Conservation (phyloP, 1,140 invertebrate genomes). For the Penaeus vannamei region DNA sequence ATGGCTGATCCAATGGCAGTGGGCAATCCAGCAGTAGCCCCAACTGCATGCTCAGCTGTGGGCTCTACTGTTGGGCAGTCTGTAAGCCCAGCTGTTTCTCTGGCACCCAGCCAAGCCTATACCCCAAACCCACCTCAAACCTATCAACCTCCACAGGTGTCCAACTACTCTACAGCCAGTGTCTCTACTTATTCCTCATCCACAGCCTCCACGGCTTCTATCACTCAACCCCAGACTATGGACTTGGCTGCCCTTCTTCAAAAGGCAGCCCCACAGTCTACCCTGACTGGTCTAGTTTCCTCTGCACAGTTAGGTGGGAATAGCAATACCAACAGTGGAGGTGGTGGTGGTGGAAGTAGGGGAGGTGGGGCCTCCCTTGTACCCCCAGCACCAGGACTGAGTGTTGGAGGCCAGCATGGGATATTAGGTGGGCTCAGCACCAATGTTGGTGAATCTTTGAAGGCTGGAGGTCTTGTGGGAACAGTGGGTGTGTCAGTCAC, state of each 20-base stretch:
- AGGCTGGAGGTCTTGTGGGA: constrained; percentile 57
- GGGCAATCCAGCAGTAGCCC: constrained; percentile 42
- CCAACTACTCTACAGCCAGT: constrained; percentile 26
- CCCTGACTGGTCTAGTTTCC: constrained; percentile 61
- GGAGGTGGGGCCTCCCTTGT: constrained; percentile 53
- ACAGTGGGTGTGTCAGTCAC: constrained; percentile 54
- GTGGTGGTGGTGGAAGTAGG: constrained; percentile 50
- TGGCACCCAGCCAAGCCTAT: constrained; percentile 44
- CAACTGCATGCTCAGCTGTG: too few relatives aligned
- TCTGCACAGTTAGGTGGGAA: constrained; percentile 43
- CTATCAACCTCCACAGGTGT: constrained; percentile 34
- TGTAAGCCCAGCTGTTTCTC: constrained; percentile 44
- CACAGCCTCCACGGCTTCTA: constrained; percentile 56
- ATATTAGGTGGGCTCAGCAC: constrained; percentile 60
- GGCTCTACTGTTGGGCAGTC: background rate
- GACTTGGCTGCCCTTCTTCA: constrained; percentile 69
- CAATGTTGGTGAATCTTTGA: constrained; percentile 63
- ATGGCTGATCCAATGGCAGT: constrained; percentile 54
- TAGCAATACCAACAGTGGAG: constrained; percentile 43
- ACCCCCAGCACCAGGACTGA: constrained; percentile 52
- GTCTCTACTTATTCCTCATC: constrained; percentile 40
- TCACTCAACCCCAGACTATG: constrained; percentile 65
- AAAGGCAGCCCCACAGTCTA: constrained; percentile 66
- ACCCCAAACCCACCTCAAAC: constrained; percentile 44
- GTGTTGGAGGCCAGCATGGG: constrained; percentile 59